Evolutionary conservation across 2,888 invertebrate genomes (phyloP).

Genomic region (Lasioglossum calceatum): DNA sequence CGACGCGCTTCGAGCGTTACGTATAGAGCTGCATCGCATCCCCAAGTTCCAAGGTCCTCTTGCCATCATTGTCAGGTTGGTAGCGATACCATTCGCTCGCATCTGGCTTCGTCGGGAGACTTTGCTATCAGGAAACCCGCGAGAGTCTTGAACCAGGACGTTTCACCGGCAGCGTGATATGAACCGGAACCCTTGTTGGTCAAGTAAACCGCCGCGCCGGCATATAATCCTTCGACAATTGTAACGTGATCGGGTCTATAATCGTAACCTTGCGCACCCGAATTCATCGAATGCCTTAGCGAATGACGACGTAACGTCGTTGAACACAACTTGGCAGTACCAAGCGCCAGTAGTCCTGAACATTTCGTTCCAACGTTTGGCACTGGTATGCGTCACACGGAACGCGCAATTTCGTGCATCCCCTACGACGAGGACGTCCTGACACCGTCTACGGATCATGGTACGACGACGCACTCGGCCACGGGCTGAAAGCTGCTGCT

Average conservation of each 20-base stretch:
- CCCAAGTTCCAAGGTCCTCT: not conserved
- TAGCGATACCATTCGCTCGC: not conserved
- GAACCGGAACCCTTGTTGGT: too few species aligned
- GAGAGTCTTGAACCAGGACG: not conserved
- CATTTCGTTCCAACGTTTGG: conserved; percentile 1
- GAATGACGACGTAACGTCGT: not conserved
- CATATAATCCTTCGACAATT: not conserved
- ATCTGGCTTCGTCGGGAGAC: not conserved
- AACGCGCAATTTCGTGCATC: not conserved
- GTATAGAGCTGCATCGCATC: not conserved
- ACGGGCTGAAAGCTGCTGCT: not conserved
- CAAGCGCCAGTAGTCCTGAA: not conserved
- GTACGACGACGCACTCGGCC: not conserved
- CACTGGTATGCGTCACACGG: not conserved
- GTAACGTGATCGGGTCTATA: not conserved
- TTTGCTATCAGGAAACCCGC: not conserved
- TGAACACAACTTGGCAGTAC: not conserved
- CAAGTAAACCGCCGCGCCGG: not conserved
- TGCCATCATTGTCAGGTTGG: not conserved
- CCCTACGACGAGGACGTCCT: not conserved
- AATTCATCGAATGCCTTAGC: conserved; percentile 6
- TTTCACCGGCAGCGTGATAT: not conserved
- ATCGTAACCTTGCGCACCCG: not conserved
- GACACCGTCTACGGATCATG: not conserved
- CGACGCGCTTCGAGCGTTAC: not conserved